Base-by-base conservation (phyloP, 2,113 vertebrate genomes). In the Deroptyus accipitrinus region DNA sequence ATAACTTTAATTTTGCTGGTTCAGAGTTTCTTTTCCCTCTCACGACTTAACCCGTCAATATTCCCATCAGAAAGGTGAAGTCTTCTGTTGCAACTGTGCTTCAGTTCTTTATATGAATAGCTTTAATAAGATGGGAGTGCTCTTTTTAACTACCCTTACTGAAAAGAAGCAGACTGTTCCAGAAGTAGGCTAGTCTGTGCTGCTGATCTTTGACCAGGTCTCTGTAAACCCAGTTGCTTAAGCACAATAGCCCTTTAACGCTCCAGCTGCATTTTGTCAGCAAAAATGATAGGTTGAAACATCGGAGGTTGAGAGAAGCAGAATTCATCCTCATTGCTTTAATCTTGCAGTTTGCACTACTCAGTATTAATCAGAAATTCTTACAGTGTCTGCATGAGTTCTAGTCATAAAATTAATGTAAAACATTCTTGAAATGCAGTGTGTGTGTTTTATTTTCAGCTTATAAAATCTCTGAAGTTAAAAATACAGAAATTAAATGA, bases 401-500 rank as follows among this genome's bases (percentile, higher is more conserved):
- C 19, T 72, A 19, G 31, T 61, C 20, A 17, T 81, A 84, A 68
- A 92, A 66, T 35, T 31, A 5, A n/a, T 18, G 8, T 79, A 28
- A 74, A 92, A 70, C 54, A 35, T 16, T 51, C 59, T 77, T 77
- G 49, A 94, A 41, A 63, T 48, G 77, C 11, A 6, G 4, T 48
- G 12, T 59, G 37, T 88, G 86, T 51, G 10, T 14, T 95, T 88
- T 90, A 48, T 91, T 96, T 94, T 72, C 92, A 99, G 99, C 90
- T 98, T 62, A 98, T 99, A 79, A 87, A 98, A 55, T 98, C 98
- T 19, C 78, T 99, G 55, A 98, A 99, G 96, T 93, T 95, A 72
- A 98, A 98, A 95, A 96, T 99, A 76, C 79, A 96, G 30, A 98
- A 98, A 41, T 88, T 99, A 35, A 98, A 96, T 77, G 97, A 96